Evolutionary conservation across 2,797 vertebrate genomes (phyloP), one percentile per base, ranked within the genome.

Genomic region (Saxicola maurus): DNA sequence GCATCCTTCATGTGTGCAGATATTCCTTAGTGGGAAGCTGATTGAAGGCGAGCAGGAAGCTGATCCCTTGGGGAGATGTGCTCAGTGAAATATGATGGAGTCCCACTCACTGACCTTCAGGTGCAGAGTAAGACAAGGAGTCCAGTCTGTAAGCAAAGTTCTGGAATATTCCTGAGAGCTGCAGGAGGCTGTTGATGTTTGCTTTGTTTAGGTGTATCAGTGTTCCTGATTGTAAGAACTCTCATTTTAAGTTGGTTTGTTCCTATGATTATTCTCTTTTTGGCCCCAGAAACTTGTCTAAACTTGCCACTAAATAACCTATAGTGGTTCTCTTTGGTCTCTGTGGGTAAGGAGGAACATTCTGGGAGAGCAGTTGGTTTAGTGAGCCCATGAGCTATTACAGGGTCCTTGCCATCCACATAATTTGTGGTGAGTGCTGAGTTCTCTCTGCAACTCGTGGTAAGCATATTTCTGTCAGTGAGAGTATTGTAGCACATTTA

Each of bases 51-150:
- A 38, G 56, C 56, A 43, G 75, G 46, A 61, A 80, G 51, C 52
- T 76, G 56, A 86, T 79, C 52, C 51, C 64, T 60, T 55, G 71
- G 33, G 49, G 45, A 30, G 42, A 57, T 88, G 37, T 80, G 64
- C 60, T 86, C 53, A 30, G 52, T 90, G 77, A 66, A 71, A 31
- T 57, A 35, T 43, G 49, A 25, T 82, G 77, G 68, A 91, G 13
- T 51, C 28, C 13, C 37, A 14, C 37, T 67, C 25, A 10, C 37
- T 94, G 77, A 76, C 82, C 74, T 88, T 92, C 64, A 79, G 17
- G 9, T 71, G 49, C 42, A 43, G 71, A 66, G 40, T 53, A 31
- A 62, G 66, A 48, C n/a, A 10, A 75, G 46, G 37, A 75, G 11
- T 37, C 48, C 53, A 73, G 82, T 5, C 71, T 81, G n/a, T 75